Evolutionary conservation across 2,113 vertebrate genomes (phyloP).

Genomic region (Opisthocomus hoazin): DNA sequence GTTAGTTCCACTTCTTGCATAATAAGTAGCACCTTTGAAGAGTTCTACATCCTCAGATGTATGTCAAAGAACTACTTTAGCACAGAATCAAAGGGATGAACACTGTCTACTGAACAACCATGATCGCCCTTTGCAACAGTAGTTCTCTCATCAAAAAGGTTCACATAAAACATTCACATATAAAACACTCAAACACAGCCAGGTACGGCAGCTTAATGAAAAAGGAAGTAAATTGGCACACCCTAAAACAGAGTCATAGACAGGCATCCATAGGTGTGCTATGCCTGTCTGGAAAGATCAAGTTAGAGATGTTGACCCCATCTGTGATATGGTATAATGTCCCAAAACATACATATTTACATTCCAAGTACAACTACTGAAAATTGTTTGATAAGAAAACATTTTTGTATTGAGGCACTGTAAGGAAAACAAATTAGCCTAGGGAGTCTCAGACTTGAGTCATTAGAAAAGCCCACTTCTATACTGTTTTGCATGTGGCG

Average conservation of each 20-base stretch:
- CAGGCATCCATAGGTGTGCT: not conserved
- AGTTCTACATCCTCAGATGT: not conserved
- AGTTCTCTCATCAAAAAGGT: not conserved
- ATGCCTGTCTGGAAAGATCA: not conserved
- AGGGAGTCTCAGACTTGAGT: not conserved
- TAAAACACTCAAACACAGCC: not conserved
- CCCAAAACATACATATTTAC: not conserved
- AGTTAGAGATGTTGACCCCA: not conserved
- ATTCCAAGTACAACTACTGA: not conserved
- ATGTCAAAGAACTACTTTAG: not conserved
- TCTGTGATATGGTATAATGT: not conserved
- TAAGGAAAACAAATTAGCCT: not conserved
- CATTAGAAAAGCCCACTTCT: not conserved
- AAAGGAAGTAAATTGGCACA: not conserved
- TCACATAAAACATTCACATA: not conserved
- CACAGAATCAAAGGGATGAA: not conserved
- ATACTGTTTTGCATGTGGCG: not conserved
- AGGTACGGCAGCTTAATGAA: not conserved
- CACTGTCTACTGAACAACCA: not conserved
- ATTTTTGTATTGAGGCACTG: not conserved
- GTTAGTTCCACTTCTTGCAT: not conserved
- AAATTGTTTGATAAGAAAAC: not conserved
- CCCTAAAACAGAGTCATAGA: not conserved
- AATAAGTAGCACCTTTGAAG: not conserved
- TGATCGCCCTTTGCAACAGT: not conserved